phyloP scores from a whole-genome alignment of 2,113 vertebrate genomes.

The Syngnathus scovelli region DNA sequence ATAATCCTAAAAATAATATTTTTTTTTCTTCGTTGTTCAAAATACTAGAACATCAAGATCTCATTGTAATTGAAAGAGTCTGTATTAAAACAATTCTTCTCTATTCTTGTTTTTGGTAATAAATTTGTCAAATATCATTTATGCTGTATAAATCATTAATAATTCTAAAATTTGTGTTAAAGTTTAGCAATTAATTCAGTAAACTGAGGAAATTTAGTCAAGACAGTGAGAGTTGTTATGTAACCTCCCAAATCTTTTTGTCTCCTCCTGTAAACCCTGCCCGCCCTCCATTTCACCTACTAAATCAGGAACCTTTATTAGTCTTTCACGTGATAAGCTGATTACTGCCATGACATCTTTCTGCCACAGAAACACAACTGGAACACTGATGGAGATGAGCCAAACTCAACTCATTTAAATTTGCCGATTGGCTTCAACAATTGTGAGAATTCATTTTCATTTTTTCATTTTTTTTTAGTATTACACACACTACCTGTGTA shows the following conservation, averaged over 20 bases:
- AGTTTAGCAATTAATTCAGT: background rate
- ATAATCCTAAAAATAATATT: no score
- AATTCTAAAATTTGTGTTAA: background rate
- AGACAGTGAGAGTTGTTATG: constrained; percentile 9
- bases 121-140: background rate
- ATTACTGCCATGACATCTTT: constrained; percentile 34
- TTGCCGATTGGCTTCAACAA: background rate
- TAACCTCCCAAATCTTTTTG: constrained; percentile 19
- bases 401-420: constrained; percentile 15
- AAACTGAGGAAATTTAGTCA: constrained; percentile 1
- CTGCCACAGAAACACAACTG: constrained; percentile 22
- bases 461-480: background rate
- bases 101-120: background rate
- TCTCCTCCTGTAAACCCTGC: background rate
- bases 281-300: background rate
- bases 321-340: constrained; percentile 51
- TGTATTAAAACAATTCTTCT: no score
- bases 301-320: constrained; percentile 14
- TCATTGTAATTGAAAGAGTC: background rate
- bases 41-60: background rate
- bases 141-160: background rate
- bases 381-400: constrained; percentile 23
- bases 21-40: background rate
- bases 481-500: background rate
- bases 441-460: background rate